A percentile compares a stretch with the other conserved stretches of the same genome.
phyloP scores from a whole-genome alignment of 2,113 vertebrate genomes.

The Varanus komodoensis region DNA sequence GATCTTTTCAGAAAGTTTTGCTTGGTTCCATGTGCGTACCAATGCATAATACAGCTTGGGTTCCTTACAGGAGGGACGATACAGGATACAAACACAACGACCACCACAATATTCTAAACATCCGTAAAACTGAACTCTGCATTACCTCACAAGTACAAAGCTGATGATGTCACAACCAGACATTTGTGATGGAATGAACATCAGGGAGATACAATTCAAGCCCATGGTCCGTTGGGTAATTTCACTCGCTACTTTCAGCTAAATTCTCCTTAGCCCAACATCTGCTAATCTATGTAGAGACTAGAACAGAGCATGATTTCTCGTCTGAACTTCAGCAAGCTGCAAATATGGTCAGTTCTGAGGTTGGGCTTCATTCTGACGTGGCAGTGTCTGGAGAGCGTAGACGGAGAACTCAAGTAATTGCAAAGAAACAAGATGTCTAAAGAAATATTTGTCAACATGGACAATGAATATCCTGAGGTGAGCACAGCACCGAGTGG shows the following conservation, averaged over 20 bases:
- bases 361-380: not conserved
- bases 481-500: not conserved
- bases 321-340: not conserved
- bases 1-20: too few species aligned
- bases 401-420: not conserved
- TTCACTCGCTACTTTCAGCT: not conserved
- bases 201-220: not conserved
- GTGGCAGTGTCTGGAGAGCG: not conserved
- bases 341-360: not conserved
- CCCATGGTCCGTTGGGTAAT: not conserved
- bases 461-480: not conserved
- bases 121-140: not conserved
- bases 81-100: too few species aligned
- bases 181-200: not conserved
- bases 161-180: slow-evolving; percentile 22
- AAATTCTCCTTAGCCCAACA: not conserved
- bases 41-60: too few species aligned
- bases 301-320: not conserved
- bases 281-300: not conserved
- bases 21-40: not conserved
- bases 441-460: not conserved
- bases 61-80: too few species aligned
- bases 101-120: not conserved
- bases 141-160: not conserved
- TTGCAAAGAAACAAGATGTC: not conserved